Conservation (phyloP, 2,797 vertebrate species). For the Sebastes glaucus region DNA sequence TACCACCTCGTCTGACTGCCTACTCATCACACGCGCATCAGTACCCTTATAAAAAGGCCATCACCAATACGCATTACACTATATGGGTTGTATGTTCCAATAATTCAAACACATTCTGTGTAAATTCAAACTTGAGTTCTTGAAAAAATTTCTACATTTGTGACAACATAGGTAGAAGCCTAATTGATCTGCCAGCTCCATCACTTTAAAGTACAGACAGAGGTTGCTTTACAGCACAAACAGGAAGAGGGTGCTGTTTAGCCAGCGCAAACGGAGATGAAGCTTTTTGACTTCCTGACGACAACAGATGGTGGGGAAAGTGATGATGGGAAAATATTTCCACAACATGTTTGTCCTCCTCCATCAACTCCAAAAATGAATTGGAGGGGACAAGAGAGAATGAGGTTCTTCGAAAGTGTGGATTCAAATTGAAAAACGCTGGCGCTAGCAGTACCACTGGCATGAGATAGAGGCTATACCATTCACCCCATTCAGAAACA, state of each 20-base stretch:
- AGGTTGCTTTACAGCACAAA: neutral
- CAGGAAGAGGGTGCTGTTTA: neutral
- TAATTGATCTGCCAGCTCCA: neutral
- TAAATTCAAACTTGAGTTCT: neutral
- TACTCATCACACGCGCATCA: neutral
- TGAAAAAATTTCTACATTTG: neutral
- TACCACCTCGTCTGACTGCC: neutral
- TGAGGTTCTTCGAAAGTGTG: neutral
- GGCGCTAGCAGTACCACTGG: neutral
- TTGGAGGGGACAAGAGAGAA: neutral
- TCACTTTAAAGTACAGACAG: neutral
- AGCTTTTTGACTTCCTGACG: constrained; percentile 22
- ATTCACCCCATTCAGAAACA: constrained; percentile 10
- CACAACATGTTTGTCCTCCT: constrained; percentile 24
- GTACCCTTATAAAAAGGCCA: neutral
- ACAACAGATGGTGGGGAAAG: constrained; percentile 31
- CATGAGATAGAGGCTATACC: constrained; percentile 3
- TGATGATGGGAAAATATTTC: constrained; percentile 37
- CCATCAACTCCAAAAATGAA: constrained; percentile 6
- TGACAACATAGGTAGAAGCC: neutral
- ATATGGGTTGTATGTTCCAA: neutral
- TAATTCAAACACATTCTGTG: neutral
- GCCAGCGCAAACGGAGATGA: constrained; percentile 1
- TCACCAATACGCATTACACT: neutral
- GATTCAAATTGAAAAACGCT: constrained; percentile 8